Percentiles rank a stretch among this genome's conserved stretches.
Evolutionary conservation across 2,888 invertebrate genomes (phyloP).

Genomic region (Caenorhabditis plicata): DNA sequence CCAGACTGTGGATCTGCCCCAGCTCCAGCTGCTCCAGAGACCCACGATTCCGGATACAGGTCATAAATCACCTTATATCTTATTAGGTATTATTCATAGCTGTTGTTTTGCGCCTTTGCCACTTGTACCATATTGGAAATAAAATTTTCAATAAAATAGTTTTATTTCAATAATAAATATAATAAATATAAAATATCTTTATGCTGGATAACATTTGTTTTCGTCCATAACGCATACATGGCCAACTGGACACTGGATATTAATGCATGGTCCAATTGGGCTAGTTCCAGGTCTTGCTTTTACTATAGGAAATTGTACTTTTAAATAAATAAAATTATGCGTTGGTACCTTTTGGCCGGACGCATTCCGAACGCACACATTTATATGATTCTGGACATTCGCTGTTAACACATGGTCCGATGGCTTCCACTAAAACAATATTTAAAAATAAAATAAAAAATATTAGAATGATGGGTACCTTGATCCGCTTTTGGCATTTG

Average conservation of each 20-base stretch:
- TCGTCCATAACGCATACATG: slow-evolving; percentile 45
- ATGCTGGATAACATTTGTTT: slow-evolving; percentile 49
- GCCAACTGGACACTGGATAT: slow-evolving; percentile 50
- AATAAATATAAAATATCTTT: neutral
- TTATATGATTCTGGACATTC: slow-evolving; percentile 53
- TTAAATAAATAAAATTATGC: neutral
- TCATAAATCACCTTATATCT: too few relatives aligned
- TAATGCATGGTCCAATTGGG: slow-evolving; percentile 59
- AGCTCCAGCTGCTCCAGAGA: slow-evolving; percentile 15
- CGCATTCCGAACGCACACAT: slow-evolving; percentile 48
- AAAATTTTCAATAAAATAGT: too few relatives aligned
- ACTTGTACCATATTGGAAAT: too few relatives aligned
- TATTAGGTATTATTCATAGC: too few relatives aligned
- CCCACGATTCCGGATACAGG: slow-evolving; percentile 8
- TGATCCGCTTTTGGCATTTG: too few relatives aligned
- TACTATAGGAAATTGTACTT: slow-evolving; percentile 6
- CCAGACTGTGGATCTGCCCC: slow-evolving; percentile 6
- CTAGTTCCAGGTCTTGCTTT: slow-evolving; percentile 28
- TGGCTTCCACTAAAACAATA: slow-evolving; percentile 39
- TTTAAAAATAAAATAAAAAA: neutral
- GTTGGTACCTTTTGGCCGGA: slow-evolving; percentile 28
- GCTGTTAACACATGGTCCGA: slow-evolving; percentile 57
- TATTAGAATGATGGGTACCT: too few relatives aligned
- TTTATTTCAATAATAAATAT: too few relatives aligned
- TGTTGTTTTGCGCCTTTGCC: too few relatives aligned